Base-by-base conservation (phyloP, 2,888 invertebrate species). In the Eremobia ochroleuca region DNA sequence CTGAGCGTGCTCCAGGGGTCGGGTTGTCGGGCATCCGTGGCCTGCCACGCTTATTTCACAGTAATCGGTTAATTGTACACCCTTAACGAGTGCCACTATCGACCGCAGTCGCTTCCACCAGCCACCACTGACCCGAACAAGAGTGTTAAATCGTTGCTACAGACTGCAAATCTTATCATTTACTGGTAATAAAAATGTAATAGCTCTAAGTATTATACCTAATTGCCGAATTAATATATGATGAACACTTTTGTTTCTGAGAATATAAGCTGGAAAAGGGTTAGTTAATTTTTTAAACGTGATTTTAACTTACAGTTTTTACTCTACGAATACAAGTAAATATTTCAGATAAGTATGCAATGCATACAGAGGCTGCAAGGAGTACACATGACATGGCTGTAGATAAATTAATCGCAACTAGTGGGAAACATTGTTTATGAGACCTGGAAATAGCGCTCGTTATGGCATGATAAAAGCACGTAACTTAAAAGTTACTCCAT, bases 41-140 rank as follows among this genome's bases (percentile, higher is more conserved):
- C 89, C 89, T 90, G 94, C 94, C 92, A 93, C 93, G 93, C 92
- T 94, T 93, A 92, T 93, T 94, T 91, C 92, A 90, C 92, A 92
- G 93, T 94, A 94, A 94, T 94, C 95, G 88, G 94, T 93, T 96
- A 94, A 95, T 95, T 95, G 94, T 93, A 87, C 91, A 91, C 92
- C 91, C 91, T 91, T 92, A 93, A 93, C 94, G 91, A 93, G 92
- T 87, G 76, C 79, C 79, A 83, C 82, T 86, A 87, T 79, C 82
- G 82, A 52, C 46, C 76, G 49, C 82, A 74, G n/a, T 25, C n/a
- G 31, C 73, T 49, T 71, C 52, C 49, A 75, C 40, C 46, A 70
- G 58, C 25, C 61, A 64, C 9, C 34, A 61, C 28, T 28, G 69
- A 62, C 37, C 28, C 13, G n/a, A 37, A 49, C 21, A 31, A n/a